Conservation (phyloP, 2,113 vertebrate genomes). For the Myanophis thanlyinensis region DNA sequence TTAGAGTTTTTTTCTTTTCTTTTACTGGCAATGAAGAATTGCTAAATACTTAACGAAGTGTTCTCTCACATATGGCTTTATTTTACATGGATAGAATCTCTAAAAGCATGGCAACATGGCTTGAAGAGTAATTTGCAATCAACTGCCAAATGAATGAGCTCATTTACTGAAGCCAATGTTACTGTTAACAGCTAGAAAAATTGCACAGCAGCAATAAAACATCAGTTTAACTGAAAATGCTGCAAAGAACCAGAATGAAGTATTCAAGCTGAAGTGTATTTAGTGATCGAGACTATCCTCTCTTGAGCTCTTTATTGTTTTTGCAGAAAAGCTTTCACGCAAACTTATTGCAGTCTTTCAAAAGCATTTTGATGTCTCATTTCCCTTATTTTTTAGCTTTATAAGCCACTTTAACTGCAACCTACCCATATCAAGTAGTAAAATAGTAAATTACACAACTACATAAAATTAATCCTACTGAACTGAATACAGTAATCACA, state of each 20-base stretch:
- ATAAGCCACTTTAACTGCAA: background rate
- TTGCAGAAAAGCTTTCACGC: background rate
- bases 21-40: conserved; percentile 53
- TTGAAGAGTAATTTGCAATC: conserved; percentile 58
- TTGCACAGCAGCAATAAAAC: conserved; percentile 52
- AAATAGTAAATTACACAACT: background rate
- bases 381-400: background rate
- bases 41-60: conserved; percentile 56
- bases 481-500: background rate
- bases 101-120: conserved; percentile 56
- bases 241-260: conserved; percentile 49
- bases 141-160: conserved; percentile 65
- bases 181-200: conserved; percentile 52
- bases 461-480: background rate
- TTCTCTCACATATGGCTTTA: conserved; percentile 48
- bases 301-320: background rate
- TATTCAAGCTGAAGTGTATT: conserved; percentile 47
- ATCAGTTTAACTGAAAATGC: conserved; percentile 43
- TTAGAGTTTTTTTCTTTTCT: conserved; percentile 58
- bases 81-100: conserved; percentile 46
- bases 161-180: conserved; percentile 56
- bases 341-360: background rate
- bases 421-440: background rate
- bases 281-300: background rate
- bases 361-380: background rate